Evolutionary conservation across 2,888 invertebrate species (phyloP).

Genomic region (Therioaphis trifolii): DNA sequence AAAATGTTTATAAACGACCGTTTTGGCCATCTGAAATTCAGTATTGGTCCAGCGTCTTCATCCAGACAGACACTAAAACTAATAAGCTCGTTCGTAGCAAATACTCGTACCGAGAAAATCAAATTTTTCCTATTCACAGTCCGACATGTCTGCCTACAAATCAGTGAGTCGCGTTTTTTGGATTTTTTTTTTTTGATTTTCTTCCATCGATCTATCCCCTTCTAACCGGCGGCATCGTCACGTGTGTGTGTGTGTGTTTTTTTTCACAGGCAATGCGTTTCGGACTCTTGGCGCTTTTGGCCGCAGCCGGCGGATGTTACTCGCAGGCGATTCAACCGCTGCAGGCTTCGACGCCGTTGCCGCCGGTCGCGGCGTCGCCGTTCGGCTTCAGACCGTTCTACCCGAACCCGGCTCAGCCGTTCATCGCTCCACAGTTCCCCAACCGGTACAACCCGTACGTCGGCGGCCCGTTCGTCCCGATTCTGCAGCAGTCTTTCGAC

Average conservation of each 20-base stretch:
- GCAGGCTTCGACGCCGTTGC: conserved; percentile 22
- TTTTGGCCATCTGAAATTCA: conserved; percentile 43
- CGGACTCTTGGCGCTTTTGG: not conserved
- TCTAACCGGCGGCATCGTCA: not conserved
- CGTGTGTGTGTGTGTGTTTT: not conserved
- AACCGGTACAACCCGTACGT: conserved; percentile 61
- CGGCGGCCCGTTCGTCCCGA: conserved; percentile 67
- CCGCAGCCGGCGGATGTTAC: not conserved
- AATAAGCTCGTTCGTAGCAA: too few relatives aligned
- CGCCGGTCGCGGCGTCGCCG: conserved; percentile 2
- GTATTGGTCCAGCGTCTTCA: conserved; percentile 11
- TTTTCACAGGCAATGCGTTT: not conserved
- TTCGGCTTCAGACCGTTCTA: conserved; percentile 40
- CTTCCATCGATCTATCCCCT: not conserved
- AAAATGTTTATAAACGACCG: conserved; percentile 52
- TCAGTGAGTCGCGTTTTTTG: conserved; percentile 4
- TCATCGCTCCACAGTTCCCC: conserved; percentile 45
- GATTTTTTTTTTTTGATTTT: not conserved
- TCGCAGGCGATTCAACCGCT: conserved; percentile 44
- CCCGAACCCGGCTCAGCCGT: conserved; percentile 31
- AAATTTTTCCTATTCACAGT: not conserved
- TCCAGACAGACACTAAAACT: too few relatives aligned
- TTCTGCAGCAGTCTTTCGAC: conserved; percentile 67
- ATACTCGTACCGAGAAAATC: not conserved
- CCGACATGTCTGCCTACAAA: conserved; percentile 20